Conservation (phyloP, 2,888 invertebrate genomes). For the Eledona agricola region DNA sequence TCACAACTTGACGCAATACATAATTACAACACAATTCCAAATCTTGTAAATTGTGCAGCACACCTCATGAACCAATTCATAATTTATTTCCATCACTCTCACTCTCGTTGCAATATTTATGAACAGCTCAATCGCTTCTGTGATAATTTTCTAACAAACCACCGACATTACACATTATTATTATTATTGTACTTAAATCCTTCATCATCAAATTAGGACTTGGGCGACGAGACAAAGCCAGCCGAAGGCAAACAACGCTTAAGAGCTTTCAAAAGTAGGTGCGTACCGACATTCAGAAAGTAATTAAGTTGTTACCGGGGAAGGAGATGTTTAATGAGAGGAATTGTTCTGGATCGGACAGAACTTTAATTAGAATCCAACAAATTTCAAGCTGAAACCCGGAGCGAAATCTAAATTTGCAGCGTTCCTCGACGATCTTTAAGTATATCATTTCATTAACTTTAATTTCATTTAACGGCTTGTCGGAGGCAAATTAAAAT, state of each 20-base stretch:
- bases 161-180: no score
- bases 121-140: no score
- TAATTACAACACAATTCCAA: no score
- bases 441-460: slow-evolving; percentile 37
- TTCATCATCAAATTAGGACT: background rate
- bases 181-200: no score
- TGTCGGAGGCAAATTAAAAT: background rate
- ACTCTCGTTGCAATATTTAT: no score
- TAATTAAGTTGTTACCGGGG: slow-evolving; percentile 53
- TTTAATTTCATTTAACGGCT: slow-evolving; percentile 32
- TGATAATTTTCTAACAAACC: no score
- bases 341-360: slow-evolving; percentile 55
- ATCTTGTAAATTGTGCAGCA: no score
- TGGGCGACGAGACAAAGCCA: slow-evolving; percentile 4
- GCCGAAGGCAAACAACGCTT: no score
- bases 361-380: slow-evolving; percentile 52
- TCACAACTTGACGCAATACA: no score
- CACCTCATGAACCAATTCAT: no score
- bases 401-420: slow-evolving; percentile 29
- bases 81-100: no score
- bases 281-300: slow-evolving; percentile 43
- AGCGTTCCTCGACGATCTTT: slow-evolving; percentile 28
- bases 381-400: slow-evolving; percentile 41
- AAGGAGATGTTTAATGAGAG: slow-evolving; percentile 51
- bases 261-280: slow-evolving; percentile 26